Conservation (phyloP, 1,140 invertebrate species). For the Formica selysi region DNA sequence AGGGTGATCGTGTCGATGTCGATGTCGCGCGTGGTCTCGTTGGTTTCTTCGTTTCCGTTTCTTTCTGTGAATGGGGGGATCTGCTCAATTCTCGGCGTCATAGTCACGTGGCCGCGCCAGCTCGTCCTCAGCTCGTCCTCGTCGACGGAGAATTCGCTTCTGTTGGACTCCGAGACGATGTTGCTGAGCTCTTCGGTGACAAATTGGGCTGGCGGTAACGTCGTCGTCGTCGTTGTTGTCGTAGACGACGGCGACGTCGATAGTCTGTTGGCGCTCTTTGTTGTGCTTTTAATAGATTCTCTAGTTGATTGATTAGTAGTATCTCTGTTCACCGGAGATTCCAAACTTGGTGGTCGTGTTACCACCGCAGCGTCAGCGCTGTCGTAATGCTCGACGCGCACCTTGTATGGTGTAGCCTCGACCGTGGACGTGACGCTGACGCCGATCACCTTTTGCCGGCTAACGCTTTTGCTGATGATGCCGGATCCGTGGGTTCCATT, state of each 20-base stretch:
- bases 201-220: constrained; percentile 75
- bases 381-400: constrained; percentile 83
- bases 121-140: constrained; percentile 86
- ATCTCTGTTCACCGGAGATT: neutral
- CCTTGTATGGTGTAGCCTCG: constrained; percentile 84
- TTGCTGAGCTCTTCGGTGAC: constrained; percentile 86
- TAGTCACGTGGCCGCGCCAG: constrained; percentile 76
- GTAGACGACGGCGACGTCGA: constrained; percentile 3
- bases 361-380: constrained; percentile 34
- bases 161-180: constrained; percentile 87
- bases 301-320: neutral
- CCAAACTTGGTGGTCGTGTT: constrained; percentile 54
- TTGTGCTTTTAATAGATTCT: constrained; percentile 37
- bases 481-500: constrained; percentile 42
- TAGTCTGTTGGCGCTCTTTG: neutral
- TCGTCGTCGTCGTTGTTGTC: constrained; percentile 45
- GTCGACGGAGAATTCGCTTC: constrained; percentile 87
- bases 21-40: neutral
- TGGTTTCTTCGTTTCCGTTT: neutral
- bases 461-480: constrained; percentile 30
- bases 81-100: constrained; percentile 71
- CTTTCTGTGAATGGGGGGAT: neutral
- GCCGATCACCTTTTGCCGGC: constrained; percentile 83
- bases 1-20: constrained; percentile 64
- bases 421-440: constrained; percentile 84